Evolutionary conservation across 1,140 invertebrate genomes (phyloP).

Genomic region (Temnothorax curvispinosus): DNA sequence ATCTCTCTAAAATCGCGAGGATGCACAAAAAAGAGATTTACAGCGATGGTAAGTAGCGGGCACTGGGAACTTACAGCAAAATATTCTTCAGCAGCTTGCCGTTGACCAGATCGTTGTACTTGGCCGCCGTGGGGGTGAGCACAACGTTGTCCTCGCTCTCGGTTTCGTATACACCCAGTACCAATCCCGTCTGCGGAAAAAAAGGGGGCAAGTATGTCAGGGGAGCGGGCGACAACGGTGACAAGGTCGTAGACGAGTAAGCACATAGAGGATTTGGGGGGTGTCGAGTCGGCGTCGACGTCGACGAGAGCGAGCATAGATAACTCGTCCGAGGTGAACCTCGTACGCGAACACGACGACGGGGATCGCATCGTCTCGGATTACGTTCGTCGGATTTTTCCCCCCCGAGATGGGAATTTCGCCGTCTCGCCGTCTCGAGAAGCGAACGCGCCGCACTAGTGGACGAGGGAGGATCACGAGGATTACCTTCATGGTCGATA

Average conservation of each 20-base stretch:
- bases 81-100: conserved; percentile 86
- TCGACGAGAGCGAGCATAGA: not conserved
- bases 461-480: not conserved
- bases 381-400: not conserved
- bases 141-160: conserved; percentile 82
- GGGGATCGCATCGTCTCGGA: not conserved
- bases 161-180: conserved; percentile 87
- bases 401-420: conserved; percentile 26
- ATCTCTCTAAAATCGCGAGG: not conserved
- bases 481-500: conserved; percentile 83
- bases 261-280: not conserved
- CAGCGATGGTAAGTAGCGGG: not conserved
- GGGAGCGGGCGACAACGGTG: not conserved
- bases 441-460: not conserved
- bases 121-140: conserved; percentile 85
- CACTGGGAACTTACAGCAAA: conserved; percentile 85
- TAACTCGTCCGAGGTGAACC: not conserved
- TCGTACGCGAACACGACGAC: not conserved
- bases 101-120: conserved; percentile 84
- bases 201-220: conserved; percentile 1
- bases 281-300: not conserved
- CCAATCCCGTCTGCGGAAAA: conserved; percentile 79
- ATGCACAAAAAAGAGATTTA: conserved; percentile 24
- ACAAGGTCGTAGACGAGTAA: not conserved
- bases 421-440: not conserved